Conservation (phyloP, 2,113 vertebrate species). For the Triplophysa dalaica region DNA sequence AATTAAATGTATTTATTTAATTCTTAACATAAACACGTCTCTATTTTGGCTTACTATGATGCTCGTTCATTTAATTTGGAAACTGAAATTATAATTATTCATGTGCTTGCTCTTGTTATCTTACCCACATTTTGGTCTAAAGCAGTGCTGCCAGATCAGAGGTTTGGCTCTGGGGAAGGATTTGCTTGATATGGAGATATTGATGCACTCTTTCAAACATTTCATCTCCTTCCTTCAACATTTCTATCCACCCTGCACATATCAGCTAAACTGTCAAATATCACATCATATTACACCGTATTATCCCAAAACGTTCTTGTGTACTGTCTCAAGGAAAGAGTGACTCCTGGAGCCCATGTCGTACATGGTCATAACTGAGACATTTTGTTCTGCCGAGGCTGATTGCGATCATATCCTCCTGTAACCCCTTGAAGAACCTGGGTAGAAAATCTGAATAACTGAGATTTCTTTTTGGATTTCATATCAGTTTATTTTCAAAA, state of each 20-base stretch:
- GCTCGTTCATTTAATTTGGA: slow-evolving; percentile 15
- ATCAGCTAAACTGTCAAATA: slow-evolving; percentile 15
- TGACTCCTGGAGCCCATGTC: not conserved
- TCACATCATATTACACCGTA: not conserved
- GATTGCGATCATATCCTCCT: slow-evolving; percentile 46
- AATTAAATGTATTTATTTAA: too few relatives aligned
- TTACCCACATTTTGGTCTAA: slow-evolving; percentile 44
- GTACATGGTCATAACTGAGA: not conserved
- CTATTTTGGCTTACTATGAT: slow-evolving; percentile 1
- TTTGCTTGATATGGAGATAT: slow-evolving; percentile 45
- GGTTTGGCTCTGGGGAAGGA: slow-evolving; percentile 27
- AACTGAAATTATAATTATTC: slow-evolving; percentile 14
- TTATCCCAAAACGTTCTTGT: not conserved
- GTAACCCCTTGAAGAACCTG: slow-evolving; percentile 8
- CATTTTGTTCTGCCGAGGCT: slow-evolving; percentile 25
- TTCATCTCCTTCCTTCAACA: not conserved
- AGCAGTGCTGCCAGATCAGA: slow-evolving; percentile 40
- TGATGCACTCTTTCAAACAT: not conserved
- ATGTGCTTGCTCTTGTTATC: slow-evolving; percentile 42
- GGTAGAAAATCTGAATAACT: slow-evolving; percentile 31
- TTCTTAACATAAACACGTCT: not conserved
- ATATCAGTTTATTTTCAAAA: slow-evolving; percentile 31
- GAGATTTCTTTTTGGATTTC: slow-evolving; percentile 43
- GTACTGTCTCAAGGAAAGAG: not conserved
- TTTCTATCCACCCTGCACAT: not conserved